phyloP scores from a whole-genome alignment of 2,113 vertebrate genomes.

The Myocastor coypus region DNA sequence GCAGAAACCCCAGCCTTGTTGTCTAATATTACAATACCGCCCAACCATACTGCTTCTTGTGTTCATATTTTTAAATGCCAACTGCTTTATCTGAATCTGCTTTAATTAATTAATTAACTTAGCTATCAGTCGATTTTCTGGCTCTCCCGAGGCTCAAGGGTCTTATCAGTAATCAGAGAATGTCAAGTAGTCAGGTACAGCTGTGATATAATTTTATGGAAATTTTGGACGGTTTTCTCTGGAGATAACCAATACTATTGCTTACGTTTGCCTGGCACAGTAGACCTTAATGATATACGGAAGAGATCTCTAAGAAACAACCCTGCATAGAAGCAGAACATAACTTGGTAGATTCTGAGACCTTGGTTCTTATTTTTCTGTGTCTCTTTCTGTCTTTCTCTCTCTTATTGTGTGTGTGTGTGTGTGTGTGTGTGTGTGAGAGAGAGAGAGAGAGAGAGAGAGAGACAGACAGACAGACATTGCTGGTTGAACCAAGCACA shows the following conservation, averaged over 20 bases:
- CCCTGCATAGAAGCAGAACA: neutral
- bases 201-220: neutral
- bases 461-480: no score
- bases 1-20: neutral
- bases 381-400: no score
- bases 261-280: rapidly evolving
- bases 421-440: no score
- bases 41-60: neutral
- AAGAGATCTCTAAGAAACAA: neutral
- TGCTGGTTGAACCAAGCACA: no score
- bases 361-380: neutral
- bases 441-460: no score
- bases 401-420: no score
- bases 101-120: neutral
- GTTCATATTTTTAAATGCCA: neutral
- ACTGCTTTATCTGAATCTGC: neutral
- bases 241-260: rapidly evolving
- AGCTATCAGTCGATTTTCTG: neutral
- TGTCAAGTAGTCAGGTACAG: no score
- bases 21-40: neutral
- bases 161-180: neutral
- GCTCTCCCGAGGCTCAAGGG: neutral
- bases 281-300: neutral
- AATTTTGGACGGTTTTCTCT: neutral
- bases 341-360: neutral